Base-by-base conservation (phyloP, 1,140 invertebrate species). In the Brachionus manjavacas region DNA sequence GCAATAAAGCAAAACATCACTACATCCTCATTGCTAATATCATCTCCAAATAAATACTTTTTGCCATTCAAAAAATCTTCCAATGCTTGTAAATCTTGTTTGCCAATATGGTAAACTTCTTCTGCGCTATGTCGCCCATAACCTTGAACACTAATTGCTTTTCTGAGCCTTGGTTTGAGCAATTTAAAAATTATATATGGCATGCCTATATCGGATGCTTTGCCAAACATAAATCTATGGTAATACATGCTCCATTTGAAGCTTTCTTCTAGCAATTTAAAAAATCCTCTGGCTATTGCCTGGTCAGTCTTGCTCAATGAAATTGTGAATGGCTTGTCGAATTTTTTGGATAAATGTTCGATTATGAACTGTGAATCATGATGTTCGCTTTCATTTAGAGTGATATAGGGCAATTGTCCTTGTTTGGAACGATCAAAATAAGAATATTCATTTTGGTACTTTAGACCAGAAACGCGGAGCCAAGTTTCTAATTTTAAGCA, bases 291-390 rank as follows among this genome's bases (percentile, higher is more conserved):
- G 1, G 52, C 79, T 12, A 81, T 64, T 12, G 79, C 79, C 2
- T 43, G 20, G 9, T 81, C 79, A 43, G 20, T 81, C 14, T n/a
- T 16, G 41, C 52, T 81, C 52, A 81, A 68, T 43, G 25, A 9
- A 25, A 23, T 9, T 39, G 49, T 43, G 0, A 81, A 20, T n/a
- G 46, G 25, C 11, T 80, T 81, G 4, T 81, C 14, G 52, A 23
- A 81, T 20, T 41, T 43, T 68, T 81, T 81, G 49, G 79, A 39
- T 14, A 81, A 25, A 64, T 64, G 64, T 64, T 81, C 79, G 46
- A 81, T 81, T 11, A 60, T 64, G 35, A 81, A 81, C 23, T 81
- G 79, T n/a, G 79, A 81, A 16, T 81, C 79, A 60, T 60, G 52
- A 11, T 23, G 46, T 23, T 81, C 52, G 39, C 64, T 8, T 20